A percentile compares a stretch with the other conserved stretches of the same genome.
Conservation (phyloP, 2,113 vertebrate genomes). For the Anhinga rufa region DNA sequence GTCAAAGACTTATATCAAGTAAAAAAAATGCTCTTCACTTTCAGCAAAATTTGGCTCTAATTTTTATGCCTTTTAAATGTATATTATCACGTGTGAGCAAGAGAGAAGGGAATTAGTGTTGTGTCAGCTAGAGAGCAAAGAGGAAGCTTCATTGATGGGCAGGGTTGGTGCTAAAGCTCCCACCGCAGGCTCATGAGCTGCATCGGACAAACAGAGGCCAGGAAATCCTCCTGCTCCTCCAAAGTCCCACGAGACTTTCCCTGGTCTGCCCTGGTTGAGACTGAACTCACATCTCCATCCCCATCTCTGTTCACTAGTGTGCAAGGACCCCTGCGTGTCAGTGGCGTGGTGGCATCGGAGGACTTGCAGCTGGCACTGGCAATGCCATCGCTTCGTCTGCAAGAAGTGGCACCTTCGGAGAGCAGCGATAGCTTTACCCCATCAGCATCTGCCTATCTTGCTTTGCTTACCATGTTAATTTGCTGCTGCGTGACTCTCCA, state of each 20-base stretch:
- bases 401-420: neutral
- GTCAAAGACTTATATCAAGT: neutral
- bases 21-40: neutral
- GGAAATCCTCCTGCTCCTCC: neutral
- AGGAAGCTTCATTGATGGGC: neutral
- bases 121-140: neutral
- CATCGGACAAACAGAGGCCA: accelerated
- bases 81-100: neutral
- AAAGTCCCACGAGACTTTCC: neutral
- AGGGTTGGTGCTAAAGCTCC: neutral
- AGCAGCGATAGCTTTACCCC: neutral
- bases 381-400: neutral
- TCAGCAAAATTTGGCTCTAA: neutral
- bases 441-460: neutral
- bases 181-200: neutral
- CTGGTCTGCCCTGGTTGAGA: neutral
- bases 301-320: accelerated
- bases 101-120: neutral
- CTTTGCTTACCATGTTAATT: neutral
- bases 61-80: neutral
- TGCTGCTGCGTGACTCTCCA: conserved; percentile 4
- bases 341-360: neutral
- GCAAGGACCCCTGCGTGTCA: accelerated
- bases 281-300: neutral
- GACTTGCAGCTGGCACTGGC: neutral